Evolutionary conservation across 1,140 invertebrate species (phyloP).

Genomic region (Penaeus vannamei): DNA sequence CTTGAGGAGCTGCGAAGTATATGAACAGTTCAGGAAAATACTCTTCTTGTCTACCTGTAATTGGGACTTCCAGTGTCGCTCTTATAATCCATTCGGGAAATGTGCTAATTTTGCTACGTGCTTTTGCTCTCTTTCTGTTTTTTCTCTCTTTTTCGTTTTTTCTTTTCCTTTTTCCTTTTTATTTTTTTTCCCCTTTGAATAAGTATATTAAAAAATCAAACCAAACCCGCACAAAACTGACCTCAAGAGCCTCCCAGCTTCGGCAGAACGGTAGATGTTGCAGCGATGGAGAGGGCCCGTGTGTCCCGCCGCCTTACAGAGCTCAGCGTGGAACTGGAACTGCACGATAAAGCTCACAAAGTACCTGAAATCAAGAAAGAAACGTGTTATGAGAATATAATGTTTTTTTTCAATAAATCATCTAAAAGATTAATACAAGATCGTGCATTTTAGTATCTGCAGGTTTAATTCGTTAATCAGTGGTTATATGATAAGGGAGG

Average conservation of each 20-base stretch:
- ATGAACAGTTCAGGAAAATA: too few species aligned
- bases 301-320: slow-evolving; percentile 86
- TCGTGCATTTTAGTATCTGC: neutral
- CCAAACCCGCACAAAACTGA: neutral
- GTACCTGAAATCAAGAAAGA: slow-evolving; percentile 77
- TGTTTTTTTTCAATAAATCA: neutral
- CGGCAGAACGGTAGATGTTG: slow-evolving; percentile 74
- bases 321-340: slow-evolving; percentile 90
- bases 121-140: neutral
- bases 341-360: slow-evolving; percentile 90
- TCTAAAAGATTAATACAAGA: neutral
- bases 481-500: neutral
- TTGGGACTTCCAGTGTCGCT: too few species aligned
- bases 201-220: neutral
- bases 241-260: slow-evolving; percentile 67
- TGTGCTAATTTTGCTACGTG: too few species aligned
- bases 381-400: neutral
- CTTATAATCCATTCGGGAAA: too few species aligned
- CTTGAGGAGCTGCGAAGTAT: too few species aligned
- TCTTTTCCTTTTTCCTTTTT: too few species aligned
- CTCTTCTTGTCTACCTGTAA: too few species aligned
- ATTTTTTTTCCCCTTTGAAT: too few species aligned
- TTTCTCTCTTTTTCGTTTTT: too few species aligned
- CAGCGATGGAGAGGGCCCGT: slow-evolving; percentile 79
- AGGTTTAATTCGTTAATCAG: neutral